These are phyloP conservation scores for Pao palembangensis DNA, from an alignment of 2,113 vertebrate species.

Conservation along the genomic window DNA sequence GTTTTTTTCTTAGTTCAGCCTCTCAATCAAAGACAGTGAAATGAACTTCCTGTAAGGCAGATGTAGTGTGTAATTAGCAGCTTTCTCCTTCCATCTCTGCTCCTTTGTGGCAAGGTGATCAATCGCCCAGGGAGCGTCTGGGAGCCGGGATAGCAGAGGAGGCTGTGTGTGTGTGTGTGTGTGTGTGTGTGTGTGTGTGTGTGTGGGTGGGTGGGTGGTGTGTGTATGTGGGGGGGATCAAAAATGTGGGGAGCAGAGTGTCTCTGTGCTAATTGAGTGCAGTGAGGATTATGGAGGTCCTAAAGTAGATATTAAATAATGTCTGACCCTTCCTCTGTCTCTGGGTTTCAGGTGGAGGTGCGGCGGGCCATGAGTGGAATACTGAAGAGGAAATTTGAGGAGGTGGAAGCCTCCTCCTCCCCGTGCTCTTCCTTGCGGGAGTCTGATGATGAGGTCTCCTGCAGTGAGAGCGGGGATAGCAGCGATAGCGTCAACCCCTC, in stretches of 20 bases:
- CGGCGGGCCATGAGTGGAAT: slow-evolving; percentile 88
- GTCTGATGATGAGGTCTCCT: slow-evolving; percentile 94
- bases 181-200: slow-evolving; percentile 12
- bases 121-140: slow-evolving; percentile 52
- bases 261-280: slow-evolving; percentile 64
- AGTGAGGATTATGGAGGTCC: slow-evolving; percentile 56
- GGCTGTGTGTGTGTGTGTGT: slow-evolving; percentile 13
- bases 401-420: slow-evolving; percentile 92
- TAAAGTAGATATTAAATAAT: slow-evolving; percentile 66
- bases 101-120: slow-evolving; percentile 69
- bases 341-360: slow-evolving; percentile 73
- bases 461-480: slow-evolving; percentile 97
- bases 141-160: slow-evolving; percentile 35
- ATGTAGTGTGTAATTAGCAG: slow-evolving; percentile 66
- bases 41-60: slow-evolving; percentile 59
- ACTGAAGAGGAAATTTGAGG: slow-evolving; percentile 97
- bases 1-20: slow-evolving; percentile 9
- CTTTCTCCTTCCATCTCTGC: slow-evolving; percentile 65
- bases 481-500: slow-evolving; percentile 97
- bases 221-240: slow-evolving; percentile 5
- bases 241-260: background rate
- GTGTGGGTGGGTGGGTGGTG: slow-evolving; percentile 8
- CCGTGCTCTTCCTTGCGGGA: slow-evolving; percentile 92
- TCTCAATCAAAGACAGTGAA: slow-evolving; percentile 53
- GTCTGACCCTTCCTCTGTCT: slow-evolving; percentile 49